These are phyloP conservation scores for Lysandra coridon DNA, from an alignment of 2,888 invertebrate species.

Conservation along the genomic window DNA sequence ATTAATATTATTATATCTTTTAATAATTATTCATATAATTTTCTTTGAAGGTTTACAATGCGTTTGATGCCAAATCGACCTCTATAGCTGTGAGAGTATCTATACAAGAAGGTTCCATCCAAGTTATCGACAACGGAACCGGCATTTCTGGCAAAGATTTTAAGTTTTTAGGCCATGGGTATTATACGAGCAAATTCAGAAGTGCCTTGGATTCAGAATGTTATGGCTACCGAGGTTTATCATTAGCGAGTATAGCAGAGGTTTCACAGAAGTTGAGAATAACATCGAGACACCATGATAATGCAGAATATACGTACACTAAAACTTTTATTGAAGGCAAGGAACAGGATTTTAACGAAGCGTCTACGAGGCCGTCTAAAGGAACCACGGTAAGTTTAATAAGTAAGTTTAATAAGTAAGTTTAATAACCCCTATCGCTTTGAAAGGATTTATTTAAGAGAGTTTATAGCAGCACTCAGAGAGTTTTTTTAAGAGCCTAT, in stretches of 20 bases:
- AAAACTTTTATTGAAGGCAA: constrained; percentile 79
- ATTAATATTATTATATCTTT: background rate
- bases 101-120: constrained; percentile 80
- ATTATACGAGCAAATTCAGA: constrained; percentile 75
- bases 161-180: constrained; percentile 78
- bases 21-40: constrained; percentile 5
- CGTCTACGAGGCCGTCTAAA: constrained; percentile 76
- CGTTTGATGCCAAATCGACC: constrained; percentile 85
- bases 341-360: constrained; percentile 53
- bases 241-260: constrained; percentile 82
- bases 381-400: constrained; percentile 83
- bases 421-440: background rate
- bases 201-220: constrained; percentile 48
- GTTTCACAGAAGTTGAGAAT: constrained; percentile 81
- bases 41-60: constrained; percentile 82
- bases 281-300: constrained; percentile 68
- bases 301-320: constrained; percentile 75
- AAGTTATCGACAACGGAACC: constrained; percentile 88
- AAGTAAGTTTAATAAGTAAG: background rate
- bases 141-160: constrained; percentile 83
- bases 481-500: too few relatives aligned
- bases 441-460: background rate
- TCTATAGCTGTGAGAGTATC: constrained; percentile 86
- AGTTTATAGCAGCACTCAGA: too few relatives aligned
- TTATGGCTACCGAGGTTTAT: constrained; percentile 86